Conservation (phyloP, 2,113 vertebrate species). For the Mugil cephalus region DNA sequence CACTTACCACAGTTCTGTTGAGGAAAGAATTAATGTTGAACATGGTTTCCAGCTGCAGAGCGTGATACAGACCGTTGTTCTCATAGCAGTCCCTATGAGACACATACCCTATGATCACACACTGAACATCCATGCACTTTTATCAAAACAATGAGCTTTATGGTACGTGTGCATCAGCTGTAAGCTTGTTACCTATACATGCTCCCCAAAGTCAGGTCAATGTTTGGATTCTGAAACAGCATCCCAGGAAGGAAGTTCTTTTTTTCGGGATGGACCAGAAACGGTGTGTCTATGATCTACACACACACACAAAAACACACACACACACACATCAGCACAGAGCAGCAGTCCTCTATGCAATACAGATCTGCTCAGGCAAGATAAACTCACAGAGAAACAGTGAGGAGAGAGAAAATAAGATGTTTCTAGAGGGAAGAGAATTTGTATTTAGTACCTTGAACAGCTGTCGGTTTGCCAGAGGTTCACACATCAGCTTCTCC, state of each 20-base stretch:
- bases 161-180: conserved; percentile 1
- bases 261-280: conserved; percentile 89
- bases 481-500: conserved; percentile 94
- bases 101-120: conserved; percentile 15
- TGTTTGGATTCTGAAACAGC: conserved; percentile 88
- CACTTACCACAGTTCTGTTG: conserved; percentile 87
- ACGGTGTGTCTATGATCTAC: conserved; percentile 94
- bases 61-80: conserved; percentile 91
- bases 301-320: conserved; percentile 51
- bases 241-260: conserved; percentile 91
- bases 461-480: conserved; percentile 89
- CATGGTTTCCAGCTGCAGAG: conserved; percentile 89
- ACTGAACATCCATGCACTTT: neutral
- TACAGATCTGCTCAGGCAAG: neutral
- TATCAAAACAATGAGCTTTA: no score
- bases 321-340: conserved; percentile 26
- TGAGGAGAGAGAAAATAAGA: neutral
- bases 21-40: conserved; percentile 90
- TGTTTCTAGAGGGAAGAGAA: neutral
- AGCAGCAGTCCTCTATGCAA: conserved; percentile 8
- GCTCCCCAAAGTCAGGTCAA: conserved; percentile 88
- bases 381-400: neutral
- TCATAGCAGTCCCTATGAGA: conserved; percentile 90
- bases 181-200: conserved; percentile 79
- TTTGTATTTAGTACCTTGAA: conserved; percentile 85